Evolutionary conservation across 1,140 invertebrate species (phyloP).

Genomic region (Bombus superbus): DNA sequence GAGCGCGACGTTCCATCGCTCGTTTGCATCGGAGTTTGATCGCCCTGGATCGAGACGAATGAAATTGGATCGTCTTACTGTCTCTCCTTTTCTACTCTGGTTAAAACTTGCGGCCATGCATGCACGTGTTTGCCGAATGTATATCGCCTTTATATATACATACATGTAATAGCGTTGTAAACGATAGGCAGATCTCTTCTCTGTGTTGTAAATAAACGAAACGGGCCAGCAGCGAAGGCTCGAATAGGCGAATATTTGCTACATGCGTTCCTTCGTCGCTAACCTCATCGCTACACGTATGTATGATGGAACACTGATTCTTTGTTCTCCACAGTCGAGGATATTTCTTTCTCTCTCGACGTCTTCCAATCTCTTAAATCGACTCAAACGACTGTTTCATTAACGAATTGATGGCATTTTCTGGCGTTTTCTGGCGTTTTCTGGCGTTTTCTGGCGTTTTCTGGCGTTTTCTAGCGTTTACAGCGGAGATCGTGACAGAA

Average conservation of each 20-base stretch:
- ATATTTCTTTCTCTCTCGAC: conserved; percentile 15
- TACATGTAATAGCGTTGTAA: conserved; percentile 44
- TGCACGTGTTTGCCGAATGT: no score
- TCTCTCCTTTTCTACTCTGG: conserved; percentile 45
- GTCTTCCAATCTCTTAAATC: conserved; percentile 1
- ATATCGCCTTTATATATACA: conserved; percentile 56
- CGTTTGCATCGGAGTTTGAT: neutral
- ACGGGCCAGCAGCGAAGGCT: neutral
- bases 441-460: neutral
- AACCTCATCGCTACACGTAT: neutral
- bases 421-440: neutral
- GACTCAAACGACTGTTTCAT: neutral
- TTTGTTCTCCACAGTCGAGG: conserved; percentile 39
- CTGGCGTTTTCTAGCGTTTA: neutral
- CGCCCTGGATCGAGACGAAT: neutral
- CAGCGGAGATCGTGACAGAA: neutral
- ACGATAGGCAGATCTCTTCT: conserved; percentile 47
- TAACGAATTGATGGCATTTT: neutral
- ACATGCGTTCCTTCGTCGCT: conserved; percentile 5
- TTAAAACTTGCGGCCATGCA: conserved; percentile 55
- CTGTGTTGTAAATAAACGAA: conserved; percentile 60
- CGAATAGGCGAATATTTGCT: neutral
- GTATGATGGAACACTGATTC: neutral
- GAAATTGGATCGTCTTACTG: neutral
- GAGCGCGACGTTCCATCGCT: neutral